Base-by-base conservation (phyloP, 2,888 invertebrate genomes). In the Archips xylosteana region DNA sequence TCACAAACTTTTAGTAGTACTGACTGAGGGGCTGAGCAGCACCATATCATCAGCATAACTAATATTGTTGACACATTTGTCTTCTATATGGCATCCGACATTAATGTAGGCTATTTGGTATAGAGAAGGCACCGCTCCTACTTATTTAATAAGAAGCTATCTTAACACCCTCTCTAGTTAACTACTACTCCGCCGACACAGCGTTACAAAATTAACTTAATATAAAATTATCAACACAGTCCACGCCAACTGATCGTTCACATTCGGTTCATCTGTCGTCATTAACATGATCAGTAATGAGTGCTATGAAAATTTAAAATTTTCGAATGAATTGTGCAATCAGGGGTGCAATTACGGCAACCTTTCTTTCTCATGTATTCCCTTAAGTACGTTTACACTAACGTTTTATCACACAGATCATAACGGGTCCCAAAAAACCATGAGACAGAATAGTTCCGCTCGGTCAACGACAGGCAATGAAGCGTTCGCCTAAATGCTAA, bases 401-500 rank as follows among this genome's bases (percentile, higher is more conserved):
- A 79, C 79, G 78, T 82, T 61, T 86, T 88, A 90, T 89, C 89
- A 88, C 87, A 87, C 85, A 84, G 87, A 84, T 89, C 80, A 87
- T 85, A 82, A 84, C 87, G 85, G 89, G 89, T 89, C 89, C 89
- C 89, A 87, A 85, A 88, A 87, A 89, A 88, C 83, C 89, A 90
- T 90, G 91, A 91, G 90, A 89, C 86, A 88, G 87, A 89, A 86
- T 75, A 87, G 89, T 88, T 83, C 86, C 87, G 88, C 88, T 88
- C 88, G 84, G 82, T 88, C 87, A 90, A 89, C 89, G 87, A 90
- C 88, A 89, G 91, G 85, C 85, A 82, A 86, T 87, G 86, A 90
- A 89, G 91, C 92, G 87, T 87, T 89, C 83, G 90, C 90, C 89
- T 91, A 89, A 88, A 90, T 89, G 80, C 83, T 85, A 83, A 86